phyloP scores from a whole-genome alignment of 2,113 vertebrate species.

The Aix galericulata region DNA sequence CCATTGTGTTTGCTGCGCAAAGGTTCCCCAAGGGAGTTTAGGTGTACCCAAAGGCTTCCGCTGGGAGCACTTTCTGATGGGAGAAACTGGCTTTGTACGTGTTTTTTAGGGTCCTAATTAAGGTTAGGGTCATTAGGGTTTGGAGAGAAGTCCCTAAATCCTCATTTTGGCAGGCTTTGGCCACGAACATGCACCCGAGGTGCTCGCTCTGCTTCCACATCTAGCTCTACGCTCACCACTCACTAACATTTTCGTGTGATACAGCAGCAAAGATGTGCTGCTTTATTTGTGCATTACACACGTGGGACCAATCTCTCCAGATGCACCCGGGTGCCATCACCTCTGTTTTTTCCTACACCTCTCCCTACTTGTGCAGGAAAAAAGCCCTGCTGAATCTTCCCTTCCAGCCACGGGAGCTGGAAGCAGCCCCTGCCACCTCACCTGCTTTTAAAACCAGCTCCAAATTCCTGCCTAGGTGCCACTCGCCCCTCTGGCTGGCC shows the following conservation, averaged over 20 bases:
- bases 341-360: rapidly evolving
- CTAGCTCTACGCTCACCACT: not conserved
- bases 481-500: not conserved
- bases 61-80: too few relatives aligned
- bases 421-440: not conserved
- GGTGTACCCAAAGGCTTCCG: too few relatives aligned
- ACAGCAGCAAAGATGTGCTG: rapidly evolving
- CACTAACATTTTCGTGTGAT: not conserved
- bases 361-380: not conserved
- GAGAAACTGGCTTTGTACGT: too few relatives aligned
- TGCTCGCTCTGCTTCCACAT: too few relatives aligned
- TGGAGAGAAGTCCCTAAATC: not conserved
- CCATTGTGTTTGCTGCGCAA: too few relatives aligned
- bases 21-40: too few relatives aligned
- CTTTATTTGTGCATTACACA: rapidly evolving
- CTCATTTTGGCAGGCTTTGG: not conserved
- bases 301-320: not conserved
- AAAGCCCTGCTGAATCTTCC: not conserved
- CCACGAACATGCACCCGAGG: not conserved
- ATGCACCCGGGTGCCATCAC: not conserved
- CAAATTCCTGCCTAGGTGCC: not conserved
- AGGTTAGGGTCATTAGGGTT: too few relatives aligned
- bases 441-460: not conserved
- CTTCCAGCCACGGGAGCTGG: not conserved
- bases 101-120: too few relatives aligned